Evolutionary conservation across 2,888 invertebrate species (phyloP), one percentile per base, ranked within the genome.

Genomic region (Coelogynopora nodosa): DNA sequence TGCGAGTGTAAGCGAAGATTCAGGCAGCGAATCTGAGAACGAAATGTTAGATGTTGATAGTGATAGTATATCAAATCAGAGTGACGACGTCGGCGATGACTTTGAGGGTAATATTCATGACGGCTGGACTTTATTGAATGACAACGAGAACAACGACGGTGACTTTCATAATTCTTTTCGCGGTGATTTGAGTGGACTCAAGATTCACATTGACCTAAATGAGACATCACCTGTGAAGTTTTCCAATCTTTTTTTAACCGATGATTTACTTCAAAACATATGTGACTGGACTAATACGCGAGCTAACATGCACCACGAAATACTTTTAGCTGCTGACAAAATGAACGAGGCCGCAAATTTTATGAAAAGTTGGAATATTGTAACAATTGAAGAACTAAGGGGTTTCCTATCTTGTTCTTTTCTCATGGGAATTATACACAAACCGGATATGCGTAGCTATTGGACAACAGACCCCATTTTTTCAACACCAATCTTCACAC

Each of bases 261-360:
- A 80, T 80, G 81, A 80, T n/a, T 27, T 80, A n/a, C 5, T 80
- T 2, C 5, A 80, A 5, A 2, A 28, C n/a, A n/a, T 80, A 10
- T 23, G 23, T 27, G 81, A 80, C 5, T 80, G 81, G 81, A 80
- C 81, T 80, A 80, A 80, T 80, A 28, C 81, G 2, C 81, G n/a
- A 23, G 81, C 81, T 27, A 23, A 5, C 5, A 49, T 49, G 49
- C 49, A 49, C 49, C 5, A 49, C 18, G 49, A 49, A 49, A 13
- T n/a, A 13, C 29, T 27, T 80, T 23, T 27, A 80, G 81, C 23
- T 80, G 29, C 81, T 80, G 81, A 80, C 23, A 80, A 80, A 80
- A 23, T 2, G 10, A 18, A 5, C 18, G 49, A 49, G 18, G 5
- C 49, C 5, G 49, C 49, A 13, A 13, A 18, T 13, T 80, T 80